Base-by-base conservation (phyloP, 1,140 invertebrate species). In the Lordiphosa clarofinis region DNA sequence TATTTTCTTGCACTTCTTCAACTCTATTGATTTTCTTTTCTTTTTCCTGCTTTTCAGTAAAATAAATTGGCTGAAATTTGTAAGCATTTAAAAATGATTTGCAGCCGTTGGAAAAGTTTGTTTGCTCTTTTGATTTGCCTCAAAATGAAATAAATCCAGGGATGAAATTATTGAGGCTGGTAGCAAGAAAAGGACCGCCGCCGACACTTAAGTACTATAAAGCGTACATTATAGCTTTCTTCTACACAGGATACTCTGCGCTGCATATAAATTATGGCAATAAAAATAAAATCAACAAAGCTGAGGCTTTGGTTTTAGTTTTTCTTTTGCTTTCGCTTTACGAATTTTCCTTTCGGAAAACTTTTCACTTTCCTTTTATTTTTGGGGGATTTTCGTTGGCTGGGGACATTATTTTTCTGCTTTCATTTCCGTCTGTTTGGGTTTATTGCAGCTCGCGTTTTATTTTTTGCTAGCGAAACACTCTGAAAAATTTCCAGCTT, bases 11-110 rank as follows among this genome's bases (percentile, higher is more conserved):
- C 28, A 13, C 52, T 66, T 70, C 57, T 69, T 70, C 57, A 70
- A 75, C 60, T 61, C 54, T 75, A 75, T 75, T 75, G 72, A 74
- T 75, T 74, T 75, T 58, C 5, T 69, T 56, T 39, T 40, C 19
- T 10, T 46, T 33, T 44, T 55, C 50, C 54, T 73, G 49, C 28
- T 72, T 58, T 44, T 47, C 55, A 56, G 65, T 72, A 52, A 68
- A 72, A 72, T 72, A 81, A 81, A 81, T 82, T 81, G 76, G 38
- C 52, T 52, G 73, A 84, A 81, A 84, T 84, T 84, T 84, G 78
- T 84, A 65, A 78, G 78, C 78, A 84, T 84, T 84, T 84, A 76
- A 82, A 84, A 84, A 82, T 82, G 78, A 82, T 82, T 82, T 82
- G 76, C 76, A 69, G 65, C 28, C 24, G 39, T 4, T 10, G 35